Evolutionary conservation across 2,888 invertebrate species (phyloP).

Genomic region (Lysandra bellargus): DNA sequence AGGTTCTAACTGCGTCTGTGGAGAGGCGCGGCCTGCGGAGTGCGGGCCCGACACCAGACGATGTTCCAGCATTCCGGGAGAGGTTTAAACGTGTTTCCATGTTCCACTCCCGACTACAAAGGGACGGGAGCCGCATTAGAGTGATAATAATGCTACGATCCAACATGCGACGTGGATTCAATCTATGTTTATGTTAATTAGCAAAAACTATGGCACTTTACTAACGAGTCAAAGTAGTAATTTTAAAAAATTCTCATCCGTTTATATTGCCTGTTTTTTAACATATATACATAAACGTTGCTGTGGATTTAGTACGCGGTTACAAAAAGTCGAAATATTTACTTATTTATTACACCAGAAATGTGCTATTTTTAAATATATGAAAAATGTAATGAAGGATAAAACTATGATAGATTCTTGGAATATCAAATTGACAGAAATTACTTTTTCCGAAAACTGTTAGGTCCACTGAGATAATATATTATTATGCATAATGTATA

Average conservation of each 20-base stretch:
- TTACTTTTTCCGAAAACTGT: neutral
- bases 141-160: neutral
- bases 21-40: neutral
- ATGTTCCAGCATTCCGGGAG: slow-evolving; percentile 15
- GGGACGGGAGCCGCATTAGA: neutral
- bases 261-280: too few relatives aligned
- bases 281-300: too few relatives aligned
- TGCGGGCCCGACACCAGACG: neutral
- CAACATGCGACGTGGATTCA: neutral
- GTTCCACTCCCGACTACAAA: neutral
- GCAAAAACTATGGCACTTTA: neutral
- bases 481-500: neutral
- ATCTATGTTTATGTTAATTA: neutral
- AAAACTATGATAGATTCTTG: too few relatives aligned
- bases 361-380: too few relatives aligned
- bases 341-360: too few relatives aligned
- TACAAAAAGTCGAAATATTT: too few relatives aligned
- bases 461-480: neutral
- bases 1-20: neutral
- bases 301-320: too few relatives aligned
- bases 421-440: too few relatives aligned
- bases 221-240: too few relatives aligned
- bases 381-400: too few relatives aligned
- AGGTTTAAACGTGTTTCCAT: neutral
- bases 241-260: too few relatives aligned